Percentiles rank a stretch among this genome's conserved stretches.
phyloP scores from a whole-genome alignment of 2,797 vertebrate species.

The Sebastes miniatus region DNA sequence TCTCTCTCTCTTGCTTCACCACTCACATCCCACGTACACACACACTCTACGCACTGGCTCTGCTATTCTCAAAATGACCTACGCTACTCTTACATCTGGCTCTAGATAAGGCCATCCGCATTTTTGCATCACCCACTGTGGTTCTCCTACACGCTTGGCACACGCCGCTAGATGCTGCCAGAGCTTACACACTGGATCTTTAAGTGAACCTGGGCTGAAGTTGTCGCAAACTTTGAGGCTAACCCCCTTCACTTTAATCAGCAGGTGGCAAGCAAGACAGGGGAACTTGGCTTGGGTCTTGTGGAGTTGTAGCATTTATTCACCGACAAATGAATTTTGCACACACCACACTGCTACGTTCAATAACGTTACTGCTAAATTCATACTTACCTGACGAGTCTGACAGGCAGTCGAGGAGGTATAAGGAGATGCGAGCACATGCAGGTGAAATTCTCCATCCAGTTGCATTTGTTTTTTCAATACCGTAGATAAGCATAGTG shows the following conservation, averaged over 20 bases:
- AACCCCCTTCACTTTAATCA: neutral
- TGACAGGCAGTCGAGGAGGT: neutral
- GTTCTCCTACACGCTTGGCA: too few species aligned
- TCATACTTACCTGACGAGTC: neutral
- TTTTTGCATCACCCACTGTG: fast-evolving
- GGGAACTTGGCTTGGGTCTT: neutral
- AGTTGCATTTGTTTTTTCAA: neutral
- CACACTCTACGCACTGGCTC: too few species aligned
- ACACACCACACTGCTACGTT: neutral
- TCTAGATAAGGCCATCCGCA: too few species aligned
- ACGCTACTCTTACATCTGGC: fast-evolving
- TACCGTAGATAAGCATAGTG: neutral
- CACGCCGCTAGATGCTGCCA: fast-evolving
- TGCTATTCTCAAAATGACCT: too few species aligned
- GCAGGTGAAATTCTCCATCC: neutral
- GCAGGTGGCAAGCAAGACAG: neutral
- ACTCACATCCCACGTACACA: too few species aligned
- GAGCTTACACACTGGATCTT: too few species aligned
- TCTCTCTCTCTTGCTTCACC: too few species aligned
- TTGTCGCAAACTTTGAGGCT: neutral
- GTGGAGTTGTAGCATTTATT: neutral
- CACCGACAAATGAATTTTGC: neutral
- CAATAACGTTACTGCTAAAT: neutral
- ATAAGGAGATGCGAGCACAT: neutral
- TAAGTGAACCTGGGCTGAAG: too few species aligned